A percentile compares a stretch with the other conserved stretches of the same genome.
phyloP scores from a whole-genome alignment of 2,113 vertebrate genomes.

The Cyanoderma ruficeps region DNA sequence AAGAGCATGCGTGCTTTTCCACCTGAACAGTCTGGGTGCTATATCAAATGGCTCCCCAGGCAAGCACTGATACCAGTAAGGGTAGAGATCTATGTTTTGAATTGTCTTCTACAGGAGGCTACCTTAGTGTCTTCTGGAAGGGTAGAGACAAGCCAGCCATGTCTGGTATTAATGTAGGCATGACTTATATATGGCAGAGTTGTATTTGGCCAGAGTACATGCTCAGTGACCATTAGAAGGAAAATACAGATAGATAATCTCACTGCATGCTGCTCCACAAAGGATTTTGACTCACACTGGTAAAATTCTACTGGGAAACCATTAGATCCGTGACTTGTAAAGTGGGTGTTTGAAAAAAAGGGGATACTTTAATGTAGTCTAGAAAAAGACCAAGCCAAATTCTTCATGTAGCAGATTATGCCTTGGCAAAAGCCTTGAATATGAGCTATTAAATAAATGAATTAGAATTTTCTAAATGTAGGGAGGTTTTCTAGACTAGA shows the following conservation, averaged over 20 bases:
- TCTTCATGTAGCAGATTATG: neutral
- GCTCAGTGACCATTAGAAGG: neutral
- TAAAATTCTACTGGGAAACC: neutral
- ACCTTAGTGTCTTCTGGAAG: neutral
- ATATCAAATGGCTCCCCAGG: neutral
- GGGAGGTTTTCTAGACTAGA: neutral
- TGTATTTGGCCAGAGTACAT: neutral
- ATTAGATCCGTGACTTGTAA: neutral
- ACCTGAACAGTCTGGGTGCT: rapidly evolving
- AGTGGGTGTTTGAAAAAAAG: neutral
- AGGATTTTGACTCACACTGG: neutral
- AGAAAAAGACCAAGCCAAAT: neutral
- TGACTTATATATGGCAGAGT: neutral
- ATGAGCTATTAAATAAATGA: neutral
- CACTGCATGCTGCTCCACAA: neutral
- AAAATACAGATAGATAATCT: neutral
- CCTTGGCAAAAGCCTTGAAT: neutral
- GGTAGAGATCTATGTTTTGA: neutral
- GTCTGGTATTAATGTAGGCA: neutral
- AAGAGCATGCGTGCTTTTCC: neutral
- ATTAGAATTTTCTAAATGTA: neutral
- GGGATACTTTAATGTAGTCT: neutral
- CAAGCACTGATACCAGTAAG: neutral
- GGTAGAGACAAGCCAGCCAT: neutral
- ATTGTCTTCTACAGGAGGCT: neutral